phyloP scores from a whole-genome alignment of 2,797 vertebrate genomes.

The Sebastes oblongus region DNA sequence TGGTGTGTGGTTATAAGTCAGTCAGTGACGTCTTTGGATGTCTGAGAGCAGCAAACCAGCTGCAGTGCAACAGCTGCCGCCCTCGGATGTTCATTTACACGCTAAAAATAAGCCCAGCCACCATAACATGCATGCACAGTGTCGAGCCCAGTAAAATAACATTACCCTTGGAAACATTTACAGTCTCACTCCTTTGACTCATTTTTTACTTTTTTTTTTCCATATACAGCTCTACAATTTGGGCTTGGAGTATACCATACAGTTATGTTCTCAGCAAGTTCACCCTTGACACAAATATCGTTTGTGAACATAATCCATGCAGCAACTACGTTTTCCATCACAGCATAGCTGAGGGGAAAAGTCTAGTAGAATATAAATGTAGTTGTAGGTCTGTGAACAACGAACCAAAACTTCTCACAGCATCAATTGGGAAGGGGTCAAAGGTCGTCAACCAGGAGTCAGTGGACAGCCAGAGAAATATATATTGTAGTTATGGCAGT shows the following conservation, averaged over 20 bases:
- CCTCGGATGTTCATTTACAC: background rate
- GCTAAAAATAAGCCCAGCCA: conserved; percentile 5
- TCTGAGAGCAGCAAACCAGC: conserved; percentile 10
- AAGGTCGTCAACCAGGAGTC: background rate
- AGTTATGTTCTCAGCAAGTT: background rate
- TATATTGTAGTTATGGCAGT: background rate
- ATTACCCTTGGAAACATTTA: background rate
- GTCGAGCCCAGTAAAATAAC: conserved; percentile 10
- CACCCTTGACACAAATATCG: background rate
- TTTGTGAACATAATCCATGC: background rate
- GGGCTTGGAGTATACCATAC: background rate
- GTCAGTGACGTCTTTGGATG: conserved; percentile 19
- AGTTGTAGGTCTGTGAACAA: background rate
- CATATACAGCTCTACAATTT: background rate
- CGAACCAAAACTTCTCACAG: background rate
- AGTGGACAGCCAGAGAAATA: background rate
- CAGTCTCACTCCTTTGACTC: background rate
- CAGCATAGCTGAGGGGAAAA: background rate
- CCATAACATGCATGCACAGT: background rate
- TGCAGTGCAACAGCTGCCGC: conserved; percentile 4
- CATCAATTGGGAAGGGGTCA: background rate
- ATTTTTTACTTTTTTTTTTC: background rate
- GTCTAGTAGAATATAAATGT: background rate
- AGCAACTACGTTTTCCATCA: background rate
- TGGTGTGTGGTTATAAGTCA: conserved; percentile 14